Evolutionary conservation across 2,888 invertebrate species (phyloP).

Genomic region (Tenthredo scrophulariae): DNA sequence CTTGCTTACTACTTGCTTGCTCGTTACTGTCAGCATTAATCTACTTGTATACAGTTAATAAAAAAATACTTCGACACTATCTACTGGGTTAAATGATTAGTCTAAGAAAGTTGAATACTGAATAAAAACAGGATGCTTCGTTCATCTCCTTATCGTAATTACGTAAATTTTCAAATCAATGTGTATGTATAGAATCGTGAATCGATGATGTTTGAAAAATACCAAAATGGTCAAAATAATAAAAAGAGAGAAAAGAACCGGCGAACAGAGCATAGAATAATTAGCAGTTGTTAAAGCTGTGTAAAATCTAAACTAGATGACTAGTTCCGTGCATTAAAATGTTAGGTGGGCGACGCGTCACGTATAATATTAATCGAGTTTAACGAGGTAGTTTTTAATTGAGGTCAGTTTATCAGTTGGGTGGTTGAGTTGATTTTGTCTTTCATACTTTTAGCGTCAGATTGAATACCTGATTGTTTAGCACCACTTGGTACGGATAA

Average conservation of each 20-base stretch:
- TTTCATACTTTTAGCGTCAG: conserved; percentile 38
- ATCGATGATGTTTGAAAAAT: background rate
- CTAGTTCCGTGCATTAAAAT: conserved; percentile 49
- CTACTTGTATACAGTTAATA: background rate
- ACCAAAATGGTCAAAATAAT: background rate
- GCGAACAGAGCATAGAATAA: background rate
- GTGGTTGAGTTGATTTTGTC: conserved; percentile 52
- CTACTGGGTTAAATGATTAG: conserved; percentile 31
- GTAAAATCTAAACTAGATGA: conserved; percentile 8
- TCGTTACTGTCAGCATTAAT: conserved; percentile 41
- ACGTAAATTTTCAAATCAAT: background rate
- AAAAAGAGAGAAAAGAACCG: background rate
- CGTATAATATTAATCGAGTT: conserved; percentile 23
- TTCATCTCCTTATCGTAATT: background rate
- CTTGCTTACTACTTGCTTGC: conserved; percentile 45
- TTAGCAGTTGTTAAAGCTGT: background rate
- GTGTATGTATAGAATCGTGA: background rate
- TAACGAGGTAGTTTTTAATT: background rate
- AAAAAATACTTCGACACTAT: background rate
- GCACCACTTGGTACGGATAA: conserved; percentile 60
- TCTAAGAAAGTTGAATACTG: background rate
- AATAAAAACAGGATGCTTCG: background rate
- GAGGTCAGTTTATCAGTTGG: conserved; percentile 48
- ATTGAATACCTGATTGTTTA: conserved; percentile 53
- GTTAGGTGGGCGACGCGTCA: conserved; percentile 50